Conservation (phyloP, 2,113 vertebrate species). For the Coregonus clupeaformis region DNA sequence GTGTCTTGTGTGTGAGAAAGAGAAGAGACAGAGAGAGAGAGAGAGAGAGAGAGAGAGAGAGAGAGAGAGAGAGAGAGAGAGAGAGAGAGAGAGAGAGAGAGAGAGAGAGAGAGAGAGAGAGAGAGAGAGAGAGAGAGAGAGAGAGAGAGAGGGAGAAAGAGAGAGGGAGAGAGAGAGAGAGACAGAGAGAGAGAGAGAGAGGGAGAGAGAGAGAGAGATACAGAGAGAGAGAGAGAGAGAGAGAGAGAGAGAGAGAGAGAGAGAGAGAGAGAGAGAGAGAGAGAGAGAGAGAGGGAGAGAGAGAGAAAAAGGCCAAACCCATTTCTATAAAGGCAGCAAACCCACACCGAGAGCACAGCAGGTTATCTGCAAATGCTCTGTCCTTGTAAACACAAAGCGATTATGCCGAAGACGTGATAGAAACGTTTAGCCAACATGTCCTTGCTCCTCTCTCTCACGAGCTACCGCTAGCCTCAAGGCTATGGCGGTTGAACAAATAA, state of each 20-base stretch:
- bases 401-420: constrained; percentile 57
- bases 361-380: constrained; percentile 53
- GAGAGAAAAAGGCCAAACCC: constrained; percentile 16
- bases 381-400: constrained; percentile 62
- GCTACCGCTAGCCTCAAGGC: constrained; percentile 43
- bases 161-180: constrained; percentile 5
- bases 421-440: constrained; percentile 59
- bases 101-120: constrained; percentile 1
- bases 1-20: neutral
- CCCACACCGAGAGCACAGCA: constrained; percentile 33
- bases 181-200: no score
- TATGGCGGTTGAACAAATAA: constrained; percentile 38
- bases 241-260: constrained; percentile 4
- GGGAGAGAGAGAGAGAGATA: constrained; percentile 11
- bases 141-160: constrained; percentile 6
- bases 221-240: constrained; percentile 1
- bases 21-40: neutral
- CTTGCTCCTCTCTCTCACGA: constrained; percentile 34
- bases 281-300: neutral
- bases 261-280: neutral
- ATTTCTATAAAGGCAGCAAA: constrained; percentile 52
- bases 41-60: neutral
- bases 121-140: constrained; percentile 4
- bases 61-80: no score
- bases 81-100: constrained; percentile 4